phyloP scores from a whole-genome alignment of 1,140 invertebrate genomes.

The Leucophenga varia region DNA sequence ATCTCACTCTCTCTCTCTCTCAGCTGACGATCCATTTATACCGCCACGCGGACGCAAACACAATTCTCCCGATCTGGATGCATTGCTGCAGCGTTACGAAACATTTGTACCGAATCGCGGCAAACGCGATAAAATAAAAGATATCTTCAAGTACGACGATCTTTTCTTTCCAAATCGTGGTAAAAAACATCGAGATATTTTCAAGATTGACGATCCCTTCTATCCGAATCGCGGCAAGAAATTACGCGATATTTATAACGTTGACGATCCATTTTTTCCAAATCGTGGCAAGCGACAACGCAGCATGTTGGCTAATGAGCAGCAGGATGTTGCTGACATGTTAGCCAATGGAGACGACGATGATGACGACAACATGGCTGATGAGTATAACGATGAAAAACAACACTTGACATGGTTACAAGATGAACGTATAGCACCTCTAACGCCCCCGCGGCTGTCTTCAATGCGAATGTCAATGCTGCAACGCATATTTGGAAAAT shows the following conservation, averaged over 20 bases:
- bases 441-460: too few species aligned
- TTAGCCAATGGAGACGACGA: neutral
- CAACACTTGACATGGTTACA: too few species aligned
- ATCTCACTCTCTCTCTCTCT: neutral
- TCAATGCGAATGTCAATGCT: too few species aligned
- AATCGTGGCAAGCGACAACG: constrained; percentile 42
- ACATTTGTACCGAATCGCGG: constrained; percentile 52
- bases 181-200: constrained; percentile 37
- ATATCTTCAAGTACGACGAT: constrained; percentile 53
- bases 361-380: too few species aligned
- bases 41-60: constrained; percentile 49
- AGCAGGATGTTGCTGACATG: neutral
- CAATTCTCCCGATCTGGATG: constrained; percentile 37
- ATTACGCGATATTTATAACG: constrained; percentile 40
- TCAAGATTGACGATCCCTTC: constrained; percentile 38
- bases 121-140: constrained; percentile 50
- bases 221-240: constrained; percentile 48
- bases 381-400: too few species aligned
- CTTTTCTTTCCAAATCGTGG: constrained; percentile 53
- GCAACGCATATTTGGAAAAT: constrained; percentile 9
- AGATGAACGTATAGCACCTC: too few species aligned
- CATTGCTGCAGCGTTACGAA: constrained; percentile 40
- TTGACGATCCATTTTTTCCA: constrained; percentile 45
- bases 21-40: constrained; percentile 47
- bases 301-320: neutral